These are phyloP conservation scores for Dicycla oo DNA, from an alignment of 2,888 invertebrate genomes.

Conservation along the genomic window DNA sequence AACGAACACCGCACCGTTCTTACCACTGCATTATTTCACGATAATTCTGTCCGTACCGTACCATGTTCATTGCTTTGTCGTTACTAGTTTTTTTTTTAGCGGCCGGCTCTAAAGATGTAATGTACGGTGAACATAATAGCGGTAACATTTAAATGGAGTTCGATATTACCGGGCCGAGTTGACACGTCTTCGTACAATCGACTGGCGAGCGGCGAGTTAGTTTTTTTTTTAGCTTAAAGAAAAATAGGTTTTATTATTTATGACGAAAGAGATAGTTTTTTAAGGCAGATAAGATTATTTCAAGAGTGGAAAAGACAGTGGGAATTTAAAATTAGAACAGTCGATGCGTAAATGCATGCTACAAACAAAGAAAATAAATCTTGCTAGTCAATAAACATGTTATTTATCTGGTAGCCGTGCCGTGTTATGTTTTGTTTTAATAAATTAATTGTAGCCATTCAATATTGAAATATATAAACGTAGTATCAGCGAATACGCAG, in stretches of 20 bases:
- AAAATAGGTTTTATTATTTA: slow-evolving; percentile 33
- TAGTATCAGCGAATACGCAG: slow-evolving; percentile 53
- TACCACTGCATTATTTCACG: slow-evolving; percentile 74
- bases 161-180: slow-evolving; percentile 41
- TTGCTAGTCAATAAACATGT: slow-evolving; percentile 29
- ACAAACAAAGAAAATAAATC: slow-evolving; percentile 38
- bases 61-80: slow-evolving; percentile 71
- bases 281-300: slow-evolving; percentile 9
- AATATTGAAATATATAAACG: slow-evolving; percentile 27
- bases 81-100: slow-evolving; percentile 34
- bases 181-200: slow-evolving; percentile 60
- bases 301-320: slow-evolving; percentile 27
- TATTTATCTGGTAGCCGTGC: slow-evolving; percentile 35
- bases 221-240: slow-evolving; percentile 46
- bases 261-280: slow-evolving; percentile 24
- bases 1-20: slow-evolving; percentile 78
- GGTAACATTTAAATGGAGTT: slow-evolving; percentile 21
- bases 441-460: slow-evolving; percentile 35
- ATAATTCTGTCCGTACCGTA: slow-evolving; percentile 66
- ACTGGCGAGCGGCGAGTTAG: slow-evolving; percentile 27
- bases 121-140: slow-evolving; percentile 46
- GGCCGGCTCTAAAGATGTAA: slow-evolving; percentile 21
- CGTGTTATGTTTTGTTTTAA: slow-evolving; percentile 26
- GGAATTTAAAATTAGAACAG: slow-evolving; percentile 24
- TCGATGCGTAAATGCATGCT: slow-evolving; percentile 13